phyloP scores from a whole-genome alignment of 1,140 invertebrate species.

The Chymomyza costata region DNA sequence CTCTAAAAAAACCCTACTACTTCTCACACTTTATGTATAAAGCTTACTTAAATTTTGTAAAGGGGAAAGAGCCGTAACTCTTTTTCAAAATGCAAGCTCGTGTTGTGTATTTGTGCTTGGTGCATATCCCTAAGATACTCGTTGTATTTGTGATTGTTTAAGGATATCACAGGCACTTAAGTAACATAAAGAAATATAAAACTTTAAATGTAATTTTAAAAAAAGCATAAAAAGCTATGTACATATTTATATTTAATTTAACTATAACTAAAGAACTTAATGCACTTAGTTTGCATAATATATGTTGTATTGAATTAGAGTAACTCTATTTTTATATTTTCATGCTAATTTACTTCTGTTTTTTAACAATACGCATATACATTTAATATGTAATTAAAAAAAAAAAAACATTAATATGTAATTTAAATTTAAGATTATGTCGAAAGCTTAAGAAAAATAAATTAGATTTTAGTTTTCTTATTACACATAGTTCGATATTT shows the following conservation, averaged over 20 bases:
- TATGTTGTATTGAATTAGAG: conserved; percentile 19
- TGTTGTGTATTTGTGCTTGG: conserved; percentile 58
- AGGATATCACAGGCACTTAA: conserved; percentile 45
- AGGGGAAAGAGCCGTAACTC: conserved; percentile 8
- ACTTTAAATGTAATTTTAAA: conserved; percentile 41
- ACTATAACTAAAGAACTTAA: conserved; percentile 42
- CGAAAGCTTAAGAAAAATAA: conserved; percentile 37
- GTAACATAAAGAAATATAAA: conserved; percentile 24
- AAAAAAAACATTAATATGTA: conserved; percentile 49
- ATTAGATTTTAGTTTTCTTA: conserved; percentile 43
- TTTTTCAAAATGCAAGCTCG: conserved; percentile 38
- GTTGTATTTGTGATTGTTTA: conserved; percentile 42
- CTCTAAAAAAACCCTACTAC: too few relatives aligned
- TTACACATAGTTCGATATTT: conserved; percentile 9
- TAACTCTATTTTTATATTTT: conserved; percentile 24
- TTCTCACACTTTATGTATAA: conserved; percentile 53
- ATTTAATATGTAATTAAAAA: conserved; percentile 27
- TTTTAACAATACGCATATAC: conserved; percentile 42
- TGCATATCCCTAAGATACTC: conserved; percentile 45
- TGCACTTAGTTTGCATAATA: conserved; percentile 18
- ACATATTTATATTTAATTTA: conserved; percentile 54
- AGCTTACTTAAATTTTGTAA: conserved; percentile 17
- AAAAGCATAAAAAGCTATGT: conserved; percentile 36
- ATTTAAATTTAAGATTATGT: conserved; percentile 43
- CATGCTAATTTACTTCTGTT: conserved; percentile 12